Base-by-base conservation (phyloP, 2,113 vertebrate species). In the Elephantulus edwardii region DNA sequence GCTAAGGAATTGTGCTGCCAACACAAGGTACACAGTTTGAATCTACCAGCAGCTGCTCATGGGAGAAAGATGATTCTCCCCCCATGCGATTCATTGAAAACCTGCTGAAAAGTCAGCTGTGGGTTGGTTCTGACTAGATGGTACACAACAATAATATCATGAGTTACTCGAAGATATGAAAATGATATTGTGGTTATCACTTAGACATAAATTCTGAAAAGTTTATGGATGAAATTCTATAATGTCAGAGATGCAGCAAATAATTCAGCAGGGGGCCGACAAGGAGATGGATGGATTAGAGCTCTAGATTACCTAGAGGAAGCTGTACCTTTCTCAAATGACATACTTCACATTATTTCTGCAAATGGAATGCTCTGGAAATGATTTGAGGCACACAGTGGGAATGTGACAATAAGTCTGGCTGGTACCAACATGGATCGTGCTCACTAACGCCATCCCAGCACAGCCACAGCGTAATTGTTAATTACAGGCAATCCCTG, bases 271-370 rank as follows among this genome's bases (percentile, higher is more conserved):
- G 58, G 46, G 24, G 33, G 8, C 8, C 0, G 6, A 22, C 0
- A 0, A 52, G 40, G 8, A 10, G 19, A 19, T 0, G 5, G 44
- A 12, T 3, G 24, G 22, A 40, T 14, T 1, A 20, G 42, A 22
- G 30, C 24, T 30, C 22, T 26, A 71, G 40, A 33, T 38, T 48
- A 68, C 38, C 28, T 30, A 20, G 5, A 35, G 70, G 42, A 78
- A 9, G 16, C 1, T 14, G 13, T 42, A 30, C 40, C 52, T 76
- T 35, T 44, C 52, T 62, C 58, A 38, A 62, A 52, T 62, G 44
- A 42, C 1, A 38, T 20, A 17, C 22, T 52, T 86, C 50, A 56
- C 78, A 4, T 11, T 30, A 75, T 26, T 7, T 6, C 58, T 77
- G 77, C 12, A 38, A 60, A 77, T 12, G 8, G 24, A 6, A 3